A percentile compares a stretch with the other conserved stretches of the same genome.
These are phyloP conservation scores for Halcyon leucocephala DNA, from an alignment of 2,797 vertebrate genomes.

Conservation along the genomic window DNA sequence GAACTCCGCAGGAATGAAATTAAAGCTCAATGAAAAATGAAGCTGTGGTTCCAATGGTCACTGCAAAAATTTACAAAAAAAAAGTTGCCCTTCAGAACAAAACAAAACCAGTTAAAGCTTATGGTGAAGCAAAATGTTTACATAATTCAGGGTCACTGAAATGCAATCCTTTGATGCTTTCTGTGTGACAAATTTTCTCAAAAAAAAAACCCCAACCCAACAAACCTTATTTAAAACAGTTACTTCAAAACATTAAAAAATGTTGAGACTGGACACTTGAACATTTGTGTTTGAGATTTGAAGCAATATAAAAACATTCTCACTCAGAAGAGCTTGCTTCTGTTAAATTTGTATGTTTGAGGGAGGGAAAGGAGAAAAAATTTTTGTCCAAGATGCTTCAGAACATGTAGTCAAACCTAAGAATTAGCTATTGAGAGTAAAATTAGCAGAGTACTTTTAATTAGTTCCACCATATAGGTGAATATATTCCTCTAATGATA, in stretches of 20 bases:
- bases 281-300: neutral
- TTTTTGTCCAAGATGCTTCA: neutral
- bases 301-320: neutral
- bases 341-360: neutral
- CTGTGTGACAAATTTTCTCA: neutral
- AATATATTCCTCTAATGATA: neutral
- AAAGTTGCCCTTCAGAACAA: neutral
- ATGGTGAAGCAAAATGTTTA: neutral
- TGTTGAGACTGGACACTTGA: neutral
- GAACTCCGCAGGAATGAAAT: constrained; percentile 44
- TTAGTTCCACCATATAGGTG: neutral
- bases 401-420: neutral
- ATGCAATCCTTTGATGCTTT: neutral
- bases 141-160: neutral
- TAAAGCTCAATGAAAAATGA: constrained; percentile 38
- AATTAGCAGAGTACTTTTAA: neutral
- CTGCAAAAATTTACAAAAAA: neutral
- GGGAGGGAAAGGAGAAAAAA: neutral
- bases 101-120: neutral
- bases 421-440: neutral
- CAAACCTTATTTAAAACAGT: neutral
- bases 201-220: neutral
- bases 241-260: neutral
- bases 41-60: constrained; percentile 3
- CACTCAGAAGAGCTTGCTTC: neutral